A percentile compares a stretch with the other conserved stretches of the same genome.
These are phyloP conservation scores for Leucophora obtusa DNA, from an alignment of 2,888 invertebrate species.

Conservation along the genomic window DNA sequence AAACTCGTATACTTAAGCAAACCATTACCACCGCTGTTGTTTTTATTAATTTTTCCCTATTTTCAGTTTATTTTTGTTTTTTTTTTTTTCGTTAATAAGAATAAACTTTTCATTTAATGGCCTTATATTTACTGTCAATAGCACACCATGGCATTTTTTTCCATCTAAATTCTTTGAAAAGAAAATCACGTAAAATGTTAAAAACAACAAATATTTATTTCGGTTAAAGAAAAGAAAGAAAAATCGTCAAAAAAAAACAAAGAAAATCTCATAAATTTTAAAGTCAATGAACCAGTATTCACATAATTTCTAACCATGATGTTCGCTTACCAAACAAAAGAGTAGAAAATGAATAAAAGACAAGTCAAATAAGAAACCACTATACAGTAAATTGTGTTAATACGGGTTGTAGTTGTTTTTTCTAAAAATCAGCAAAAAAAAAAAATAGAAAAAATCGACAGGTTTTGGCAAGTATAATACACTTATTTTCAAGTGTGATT, in stretches of 20 bases:
- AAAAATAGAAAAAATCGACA: constrained; percentile 18
- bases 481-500: constrained; percentile 44
- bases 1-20: too few relatives aligned
- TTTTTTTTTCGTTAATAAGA: not conserved
- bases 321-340: constrained; percentile 38
- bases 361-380: constrained; percentile 18
- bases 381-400: constrained; percentile 23
- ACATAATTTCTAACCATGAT: constrained; percentile 49
- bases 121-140: constrained; percentile 63
- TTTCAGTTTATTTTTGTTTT: not conserved
- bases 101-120: constrained; percentile 42
- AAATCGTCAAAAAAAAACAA: not conserved
- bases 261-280: constrained; percentile 64
- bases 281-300: constrained; percentile 66
- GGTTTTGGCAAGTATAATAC: constrained; percentile 53
- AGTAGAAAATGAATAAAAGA: constrained; percentile 19
- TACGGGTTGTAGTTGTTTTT: not conserved
- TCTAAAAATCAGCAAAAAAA: constrained; percentile 9
- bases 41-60: too few relatives aligned
- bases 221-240: constrained; percentile 46
- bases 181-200: not conserved
- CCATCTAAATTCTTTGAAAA: constrained; percentile 6
- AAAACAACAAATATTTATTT: constrained; percentile 42
- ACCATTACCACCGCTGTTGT: too few relatives aligned
- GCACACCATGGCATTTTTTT: constrained; percentile 56